These are phyloP conservation scores for Ectropis grisescens DNA, from an alignment of 1,140 invertebrate genomes.

Conservation along the genomic window DNA sequence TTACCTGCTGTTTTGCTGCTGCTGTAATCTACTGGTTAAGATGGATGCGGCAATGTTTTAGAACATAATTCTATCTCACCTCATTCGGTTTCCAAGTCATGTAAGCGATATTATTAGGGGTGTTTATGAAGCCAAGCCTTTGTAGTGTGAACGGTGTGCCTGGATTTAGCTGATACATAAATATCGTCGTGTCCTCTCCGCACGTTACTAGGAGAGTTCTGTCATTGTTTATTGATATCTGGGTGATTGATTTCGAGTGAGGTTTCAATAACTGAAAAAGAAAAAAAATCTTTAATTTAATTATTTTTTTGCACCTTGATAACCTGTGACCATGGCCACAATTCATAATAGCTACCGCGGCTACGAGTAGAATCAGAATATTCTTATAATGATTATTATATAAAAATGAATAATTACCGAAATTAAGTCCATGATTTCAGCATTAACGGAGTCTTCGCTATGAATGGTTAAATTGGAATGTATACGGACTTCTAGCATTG, in stretches of 20 bases:
- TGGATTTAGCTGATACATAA: constrained; percentile 71
- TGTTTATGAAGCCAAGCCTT: constrained; percentile 76
- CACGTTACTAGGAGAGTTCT: constrained; percentile 74
- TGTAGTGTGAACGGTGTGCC: constrained; percentile 61
- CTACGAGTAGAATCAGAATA: too few species aligned
- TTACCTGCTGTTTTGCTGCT: too few species aligned
- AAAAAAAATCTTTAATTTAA: too few species aligned
- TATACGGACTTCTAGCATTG: constrained; percentile 31
- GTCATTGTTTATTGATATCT: constrained; percentile 71
- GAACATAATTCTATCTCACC: too few species aligned
- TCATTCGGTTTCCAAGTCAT: constrained; percentile 75
- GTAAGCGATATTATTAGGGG: constrained; percentile 72
- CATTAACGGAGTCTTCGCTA: constrained; percentile 36
- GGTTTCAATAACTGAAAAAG: constrained; percentile 75
- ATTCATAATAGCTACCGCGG: too few species aligned
- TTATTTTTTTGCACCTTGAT: too few species aligned
- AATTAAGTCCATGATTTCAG: constrained; percentile 43
- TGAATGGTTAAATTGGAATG: constrained; percentile 46
- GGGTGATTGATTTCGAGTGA: constrained; percentile 74
- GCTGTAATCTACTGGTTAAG: too few species aligned
- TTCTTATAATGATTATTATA: too few species aligned
- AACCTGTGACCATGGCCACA: too few species aligned
- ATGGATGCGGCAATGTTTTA: too few species aligned
- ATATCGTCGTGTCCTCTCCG: constrained; percentile 76
- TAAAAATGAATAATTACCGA: too few species aligned